Evolutionary conservation across 1,140 invertebrate species (phyloP).

Genomic region (Planococcus citri): DNA sequence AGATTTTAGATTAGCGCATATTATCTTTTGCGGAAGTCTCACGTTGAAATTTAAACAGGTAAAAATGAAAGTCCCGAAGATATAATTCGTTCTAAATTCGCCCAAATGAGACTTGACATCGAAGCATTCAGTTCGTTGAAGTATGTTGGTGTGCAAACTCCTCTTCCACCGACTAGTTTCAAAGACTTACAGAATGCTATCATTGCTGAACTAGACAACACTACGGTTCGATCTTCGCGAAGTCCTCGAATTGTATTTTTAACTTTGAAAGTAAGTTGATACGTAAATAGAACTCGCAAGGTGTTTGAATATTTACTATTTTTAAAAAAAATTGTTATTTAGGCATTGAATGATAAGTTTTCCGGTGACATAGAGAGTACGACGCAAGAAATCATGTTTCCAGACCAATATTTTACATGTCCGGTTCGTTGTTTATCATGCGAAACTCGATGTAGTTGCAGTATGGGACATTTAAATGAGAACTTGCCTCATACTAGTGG

Average conservation of each 20-base stretch:
- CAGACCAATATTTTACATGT: constrained; percentile 72
- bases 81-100: constrained; percentile 48
- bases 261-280: constrained; percentile 53
- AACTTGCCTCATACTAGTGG: constrained; percentile 45
- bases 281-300: constrained; percentile 21
- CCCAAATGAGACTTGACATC: constrained; percentile 45
- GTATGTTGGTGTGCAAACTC: constrained; percentile 52
- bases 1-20: neutral
- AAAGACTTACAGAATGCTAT: constrained; percentile 38
- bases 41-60: constrained; percentile 15
- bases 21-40: neutral
- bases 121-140: constrained; percentile 61
- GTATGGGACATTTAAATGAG: constrained; percentile 65
- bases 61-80: constrained; percentile 50
- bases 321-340: no score
- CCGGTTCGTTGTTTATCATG: constrained; percentile 57
- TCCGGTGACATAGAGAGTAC: constrained; percentile 50
- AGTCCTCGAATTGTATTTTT: constrained; percentile 50
- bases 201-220: constrained; percentile 49
- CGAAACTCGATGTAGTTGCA: constrained; percentile 50
- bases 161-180: constrained; percentile 42
- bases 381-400: constrained; percentile 47
- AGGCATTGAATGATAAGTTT: constrained; percentile 65
- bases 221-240: constrained; percentile 50
- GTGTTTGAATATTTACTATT: no score